phyloP scores from a whole-genome alignment of 2,113 vertebrate species.

The Isichthys henryi region DNA sequence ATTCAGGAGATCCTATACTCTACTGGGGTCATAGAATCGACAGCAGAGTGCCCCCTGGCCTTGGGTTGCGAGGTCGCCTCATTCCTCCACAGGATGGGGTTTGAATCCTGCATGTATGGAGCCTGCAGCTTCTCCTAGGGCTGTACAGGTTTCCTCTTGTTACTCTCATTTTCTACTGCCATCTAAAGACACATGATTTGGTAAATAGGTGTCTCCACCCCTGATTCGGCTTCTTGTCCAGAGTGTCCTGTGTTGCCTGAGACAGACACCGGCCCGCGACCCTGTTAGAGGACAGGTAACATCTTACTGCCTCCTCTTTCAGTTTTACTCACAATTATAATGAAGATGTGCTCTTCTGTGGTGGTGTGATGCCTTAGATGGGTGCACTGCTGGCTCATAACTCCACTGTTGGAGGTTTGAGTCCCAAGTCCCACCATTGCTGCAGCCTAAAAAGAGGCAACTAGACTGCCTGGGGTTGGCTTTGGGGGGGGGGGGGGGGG shows the following conservation, averaged over 20 bases:
- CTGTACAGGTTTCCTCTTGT: neutral
- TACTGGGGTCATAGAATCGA: too few relatives aligned
- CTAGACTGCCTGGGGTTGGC: neutral
- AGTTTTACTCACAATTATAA: neutral
- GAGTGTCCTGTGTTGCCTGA: neutral
- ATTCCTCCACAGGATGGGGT: neutral
- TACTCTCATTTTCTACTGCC: neutral
- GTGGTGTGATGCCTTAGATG: neutral
- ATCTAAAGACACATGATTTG: neutral
- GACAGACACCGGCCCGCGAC: neutral
- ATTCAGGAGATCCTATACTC: too few relatives aligned
- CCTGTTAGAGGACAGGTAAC: neutral
- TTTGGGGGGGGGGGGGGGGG: too few relatives aligned
- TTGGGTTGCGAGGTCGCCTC: neutral
- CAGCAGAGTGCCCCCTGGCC: neutral
- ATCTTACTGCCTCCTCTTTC: neutral
- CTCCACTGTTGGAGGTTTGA: neutral
- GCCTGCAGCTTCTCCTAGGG: neutral
- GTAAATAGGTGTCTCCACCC: neutral
- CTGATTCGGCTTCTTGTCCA: neutral
- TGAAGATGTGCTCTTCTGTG: neutral
- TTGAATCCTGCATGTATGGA: neutral
- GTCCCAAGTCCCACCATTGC: neutral
- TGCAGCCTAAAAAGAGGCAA: neutral
- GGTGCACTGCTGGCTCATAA: neutral